Evolutionary conservation across 2,113 vertebrate genomes (phyloP), one percentile per base, ranked within the genome.

Genomic region (Apeltes quadracus): DNA sequence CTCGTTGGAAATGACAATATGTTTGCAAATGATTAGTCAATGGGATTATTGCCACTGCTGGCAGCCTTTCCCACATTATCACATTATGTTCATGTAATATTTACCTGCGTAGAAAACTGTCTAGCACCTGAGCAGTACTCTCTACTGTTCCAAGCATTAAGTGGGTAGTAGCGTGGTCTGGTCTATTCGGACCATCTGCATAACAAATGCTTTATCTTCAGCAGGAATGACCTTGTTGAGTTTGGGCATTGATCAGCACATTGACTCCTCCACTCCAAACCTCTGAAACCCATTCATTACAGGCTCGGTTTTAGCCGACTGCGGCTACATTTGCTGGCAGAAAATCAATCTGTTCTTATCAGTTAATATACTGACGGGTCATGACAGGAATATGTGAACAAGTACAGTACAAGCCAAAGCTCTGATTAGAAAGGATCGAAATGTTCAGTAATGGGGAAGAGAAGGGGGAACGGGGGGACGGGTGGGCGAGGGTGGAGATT

Each of bases 281-380:
- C 69, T 82, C 85, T 68, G 81, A 87, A 83, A 83, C 82, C 72
- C 84, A 90, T 92, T 91, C 74, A 91, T 91, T 87, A 90, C 62
- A 36, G 69, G 78, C 77, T 41, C 75, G 69, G 77, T 78, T 88
- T 78, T 57, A 75, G 67, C 69, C 73, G 43, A 68, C 66, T 22
- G 5, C 1, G 0, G 74, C 83, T 67, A 81, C 82, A 81, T 65
- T 85, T 36, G 76, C 81, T 88, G 84, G 76, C 84, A 89, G 82
- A 69, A 89, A 91, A 89, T 93, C 91, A 82, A 91, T 92, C 79
- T 71, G 25, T 82, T 88, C 75, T 86, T 89, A 91, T 90, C 87
- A 79, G 85, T 87, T 88, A 88, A 90, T 90, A 84, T 69, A 79
- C 65, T 29, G 32, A 68, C 58, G 57, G 82, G 72, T 79, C 78